phyloP scores from a whole-genome alignment of 2,113 vertebrate species.

The Symphodus melops region DNA sequence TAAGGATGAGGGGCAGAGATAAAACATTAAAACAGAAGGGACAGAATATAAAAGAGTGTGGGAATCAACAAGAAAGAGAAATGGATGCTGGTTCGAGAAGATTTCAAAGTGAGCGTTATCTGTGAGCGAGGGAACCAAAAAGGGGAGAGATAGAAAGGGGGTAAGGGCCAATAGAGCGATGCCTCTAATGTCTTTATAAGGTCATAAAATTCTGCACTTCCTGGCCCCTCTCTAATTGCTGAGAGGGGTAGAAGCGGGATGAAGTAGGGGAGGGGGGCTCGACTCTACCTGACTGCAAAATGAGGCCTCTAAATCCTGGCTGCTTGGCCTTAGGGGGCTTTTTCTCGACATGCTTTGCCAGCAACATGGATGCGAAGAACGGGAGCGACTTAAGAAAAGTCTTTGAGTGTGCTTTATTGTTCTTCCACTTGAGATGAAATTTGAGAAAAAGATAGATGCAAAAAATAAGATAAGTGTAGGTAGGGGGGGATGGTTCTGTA shows the following conservation, averaged over 20 bases:
- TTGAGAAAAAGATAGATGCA: not conserved
- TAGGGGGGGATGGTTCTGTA: not conserved
- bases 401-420: slow-evolving; percentile 13
- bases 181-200: slow-evolving; percentile 73
- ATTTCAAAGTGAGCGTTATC: slow-evolving; percentile 30
- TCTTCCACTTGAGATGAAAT: slow-evolving; percentile 12
- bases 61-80: slow-evolving; percentile 1
- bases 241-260: slow-evolving; percentile 28
- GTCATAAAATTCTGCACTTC: slow-evolving; percentile 70
- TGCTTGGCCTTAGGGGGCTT: slow-evolving; percentile 31
- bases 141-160: slow-evolving; percentile 10
- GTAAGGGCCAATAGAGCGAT: slow-evolving; percentile 34
- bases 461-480: not conserved
- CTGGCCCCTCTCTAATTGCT: slow-evolving; percentile 73
- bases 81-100: slow-evolving; percentile 2
- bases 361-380: slow-evolving; percentile 14
- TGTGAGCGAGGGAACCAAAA: slow-evolving; percentile 26
- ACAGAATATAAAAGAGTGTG: slow-evolving; percentile 5
- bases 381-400: slow-evolving; percentile 4
- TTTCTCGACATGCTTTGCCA: slow-evolving; percentile 23
- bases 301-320: slow-evolving; percentile 59
- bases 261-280: slow-evolving; percentile 16
- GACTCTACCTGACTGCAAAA: slow-evolving; percentile 57
- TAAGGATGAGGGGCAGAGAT: slow-evolving; percentile 21
- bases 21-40: slow-evolving; percentile 14